Base-by-base conservation (phyloP, 2,888 invertebrate species). In the Lasioglossum pauxillum region DNA sequence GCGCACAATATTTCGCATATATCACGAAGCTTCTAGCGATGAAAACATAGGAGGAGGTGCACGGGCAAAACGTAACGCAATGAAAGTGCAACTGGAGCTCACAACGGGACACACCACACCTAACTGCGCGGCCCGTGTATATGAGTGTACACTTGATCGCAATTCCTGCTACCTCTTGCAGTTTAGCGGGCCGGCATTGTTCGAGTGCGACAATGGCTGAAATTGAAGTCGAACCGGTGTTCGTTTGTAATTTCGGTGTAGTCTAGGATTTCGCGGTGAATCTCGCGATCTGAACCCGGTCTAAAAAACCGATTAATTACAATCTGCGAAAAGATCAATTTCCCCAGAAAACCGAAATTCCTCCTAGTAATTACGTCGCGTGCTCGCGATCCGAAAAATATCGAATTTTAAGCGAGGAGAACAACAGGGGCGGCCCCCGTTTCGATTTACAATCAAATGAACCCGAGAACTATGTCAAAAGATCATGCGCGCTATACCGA, bases 161-260 rank as follows among this genome's bases (percentile, higher is more conserved):
- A 72, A 79, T 85, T 76, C 69, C 77, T 83, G 83, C 73, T 84
- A 81, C 83, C 88, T 81, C 85, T 69, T 78, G 80, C 85, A 78
- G 80, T 85, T 85, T 78, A 78, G 74, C 85, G 75, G 83, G 77
- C 71, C 31, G 72, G 76, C 67, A 85, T 85, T 85, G 85, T 83
- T 83, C 83, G 81, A 79, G 38, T 79, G 83, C 41, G 75, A 77
- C 80, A 80, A 88, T 85, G 44, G 82, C 71, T 85, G 88, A 88
- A 88, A 88, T 88, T 88, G 85, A 88, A 88, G 82, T 79, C 38
- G 79, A 73, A 69, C 67, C 60, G 31, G 82, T 84, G 80, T 86
- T 78, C 72, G 84, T 88, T 88, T 84, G 88, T 87, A 84, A 87
- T 87, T 88, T 80, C 80, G 73, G 75, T 78, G 84, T 67, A 72